Evolutionary conservation across 2,797 vertebrate genomes (phyloP).

Genomic region (Cichlasoma orientale): DNA sequence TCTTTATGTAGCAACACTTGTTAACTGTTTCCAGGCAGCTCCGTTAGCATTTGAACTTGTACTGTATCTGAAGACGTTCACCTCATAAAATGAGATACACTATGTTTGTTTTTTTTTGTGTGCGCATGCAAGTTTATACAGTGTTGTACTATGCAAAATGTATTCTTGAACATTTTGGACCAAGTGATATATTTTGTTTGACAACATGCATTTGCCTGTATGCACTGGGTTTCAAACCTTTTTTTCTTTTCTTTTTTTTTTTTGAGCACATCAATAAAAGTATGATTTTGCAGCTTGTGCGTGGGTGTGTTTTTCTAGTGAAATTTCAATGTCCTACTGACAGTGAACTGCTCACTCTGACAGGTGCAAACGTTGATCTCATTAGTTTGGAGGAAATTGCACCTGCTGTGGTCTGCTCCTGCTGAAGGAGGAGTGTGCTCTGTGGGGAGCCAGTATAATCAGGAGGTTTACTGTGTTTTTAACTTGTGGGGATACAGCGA

Average conservation of each 20-base stretch:
- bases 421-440: background rate
- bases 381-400: conserved; percentile 49
- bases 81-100: conserved; percentile 48
- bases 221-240: conserved; percentile 21
- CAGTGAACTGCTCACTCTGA: conserved; percentile 21
- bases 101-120: conserved; percentile 31
- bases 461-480: background rate
- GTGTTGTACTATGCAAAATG: conserved; percentile 31
- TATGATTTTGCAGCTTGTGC: conserved; percentile 3
- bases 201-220: conserved; percentile 22
- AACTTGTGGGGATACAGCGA: background rate
- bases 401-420: conserved; percentile 33
- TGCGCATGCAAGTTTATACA: conserved; percentile 9
- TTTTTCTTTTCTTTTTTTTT: conserved; percentile 13
- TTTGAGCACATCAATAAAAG: conserved; percentile 45
- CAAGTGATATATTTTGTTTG: conserved; percentile 23
- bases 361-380: conserved; percentile 10
- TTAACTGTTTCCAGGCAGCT: conserved; percentile 49
- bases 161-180: conserved; percentile 6
- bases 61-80: conserved; percentile 31
- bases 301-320: background rate
- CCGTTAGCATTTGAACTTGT: conserved; percentile 10
- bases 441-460: background rate
- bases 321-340: background rate
- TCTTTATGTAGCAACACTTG: conserved; percentile 14